A percentile compares a stretch with the other conserved stretches of the same genome.
phyloP scores from a whole-genome alignment of 2,113 vertebrate species.

The Callospermophilus lateralis region DNA sequence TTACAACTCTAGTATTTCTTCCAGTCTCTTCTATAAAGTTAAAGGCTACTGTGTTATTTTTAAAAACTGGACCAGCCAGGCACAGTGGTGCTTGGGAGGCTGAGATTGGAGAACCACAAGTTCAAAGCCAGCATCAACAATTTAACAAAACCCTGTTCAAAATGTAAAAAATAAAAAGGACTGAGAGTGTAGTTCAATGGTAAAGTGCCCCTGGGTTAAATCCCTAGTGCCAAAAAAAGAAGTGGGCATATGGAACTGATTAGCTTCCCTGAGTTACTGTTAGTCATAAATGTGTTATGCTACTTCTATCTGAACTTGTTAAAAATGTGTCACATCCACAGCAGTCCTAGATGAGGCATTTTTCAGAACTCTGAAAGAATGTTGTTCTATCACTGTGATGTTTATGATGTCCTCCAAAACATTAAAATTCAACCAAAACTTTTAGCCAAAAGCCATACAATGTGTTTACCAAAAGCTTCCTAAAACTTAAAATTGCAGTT shows the following conservation, averaged over 20 bases:
- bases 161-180: too few relatives aligned
- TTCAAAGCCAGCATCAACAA: too few relatives aligned
- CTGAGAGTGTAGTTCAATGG: too few relatives aligned
- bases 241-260: background rate
- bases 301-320: background rate
- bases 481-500: background rate
- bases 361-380: background rate
- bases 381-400: background rate
- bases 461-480: background rate
- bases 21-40: background rate
- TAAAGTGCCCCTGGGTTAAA: too few relatives aligned
- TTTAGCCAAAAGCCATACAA: background rate
- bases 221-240: background rate
- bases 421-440: background rate
- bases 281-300: background rate
- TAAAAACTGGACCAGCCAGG: background rate
- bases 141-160: too few relatives aligned
- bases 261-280: background rate
- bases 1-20: background rate
- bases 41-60: background rate
- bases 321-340: background rate
- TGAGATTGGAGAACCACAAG: too few relatives aligned
- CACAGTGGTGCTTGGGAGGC: too few relatives aligned
- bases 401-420: background rate
- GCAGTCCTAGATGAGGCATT: background rate